These are phyloP conservation scores for Phylloscopus trochiloides DNA, from an alignment of 2,113 vertebrate genomes.

Conservation along the genomic window DNA sequence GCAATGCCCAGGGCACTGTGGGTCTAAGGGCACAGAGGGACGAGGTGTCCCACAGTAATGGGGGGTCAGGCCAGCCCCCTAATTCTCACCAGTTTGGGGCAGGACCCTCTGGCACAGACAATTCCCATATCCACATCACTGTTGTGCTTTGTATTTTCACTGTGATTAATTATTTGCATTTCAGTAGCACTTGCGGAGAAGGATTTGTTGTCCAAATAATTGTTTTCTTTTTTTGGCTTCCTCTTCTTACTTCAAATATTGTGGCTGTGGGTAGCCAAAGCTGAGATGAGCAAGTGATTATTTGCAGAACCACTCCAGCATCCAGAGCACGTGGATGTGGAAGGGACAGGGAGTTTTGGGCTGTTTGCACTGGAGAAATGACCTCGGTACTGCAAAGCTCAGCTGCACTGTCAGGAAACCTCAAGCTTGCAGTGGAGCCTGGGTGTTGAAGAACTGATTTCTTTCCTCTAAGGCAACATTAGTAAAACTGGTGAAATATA, in stretches of 20 bases:
- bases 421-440: not conserved
- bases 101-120: not conserved
- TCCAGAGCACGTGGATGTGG: not conserved
- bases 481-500: not conserved
- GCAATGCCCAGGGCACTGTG: rapidly evolving
- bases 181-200: not conserved
- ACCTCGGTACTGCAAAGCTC: not conserved
- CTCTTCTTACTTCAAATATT: not conserved
- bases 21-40: not conserved
- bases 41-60: rapidly evolving
- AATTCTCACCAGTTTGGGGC: not conserved
- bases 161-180: not conserved
- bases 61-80: not conserved
- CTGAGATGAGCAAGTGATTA: not conserved
- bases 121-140: not conserved
- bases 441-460: not conserved
- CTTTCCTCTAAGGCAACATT: not conserved
- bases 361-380: not conserved
- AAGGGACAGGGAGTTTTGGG: not conserved
- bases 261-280: not conserved
- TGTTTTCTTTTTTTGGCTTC: not conserved
- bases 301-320: not conserved
- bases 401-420: not conserved
- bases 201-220: not conserved
- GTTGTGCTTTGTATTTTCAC: not conserved